These are phyloP conservation scores for Hyles lineata DNA, from an alignment of 2,888 invertebrate species.

Conservation along the genomic window DNA sequence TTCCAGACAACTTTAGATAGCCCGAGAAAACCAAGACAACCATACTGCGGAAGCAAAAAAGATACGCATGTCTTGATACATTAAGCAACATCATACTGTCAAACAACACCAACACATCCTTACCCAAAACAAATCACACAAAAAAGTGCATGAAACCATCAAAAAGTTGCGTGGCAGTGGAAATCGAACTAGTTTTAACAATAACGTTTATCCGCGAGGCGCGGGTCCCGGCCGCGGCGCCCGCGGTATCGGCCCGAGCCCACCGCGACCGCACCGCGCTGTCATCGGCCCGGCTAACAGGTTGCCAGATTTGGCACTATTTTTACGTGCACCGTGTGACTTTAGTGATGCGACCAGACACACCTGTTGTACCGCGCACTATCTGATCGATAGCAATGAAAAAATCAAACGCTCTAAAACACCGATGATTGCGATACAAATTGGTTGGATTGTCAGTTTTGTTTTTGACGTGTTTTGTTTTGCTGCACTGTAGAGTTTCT, in stretches of 20 bases:
- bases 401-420: constrained; percentile 13
- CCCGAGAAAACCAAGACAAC: too few relatives aligned
- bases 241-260: constrained; percentile 47
- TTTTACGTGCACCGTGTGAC: constrained; percentile 73
- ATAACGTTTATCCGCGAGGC: constrained; percentile 43
- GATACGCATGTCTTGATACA: too few relatives aligned
- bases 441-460: neutral
- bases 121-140: too few relatives aligned
- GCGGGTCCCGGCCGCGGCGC: constrained; percentile 48
- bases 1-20: too few relatives aligned
- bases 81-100: too few relatives aligned
- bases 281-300: constrained; percentile 70
- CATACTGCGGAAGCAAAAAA: too few relatives aligned
- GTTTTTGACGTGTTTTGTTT: neutral
- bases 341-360: constrained; percentile 72
- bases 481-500: neutral
- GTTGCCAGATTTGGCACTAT: constrained; percentile 81
- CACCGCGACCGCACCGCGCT: constrained; percentile 46
- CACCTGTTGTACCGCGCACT: constrained; percentile 71
- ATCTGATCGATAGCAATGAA: constrained; percentile 8
- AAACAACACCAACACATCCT: too few relatives aligned
- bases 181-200: constrained; percentile 55
- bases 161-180: constrained; percentile 29
- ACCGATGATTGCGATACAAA: constrained; percentile 13
- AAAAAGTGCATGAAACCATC: constrained; percentile 21